Evolutionary conservation across 2,888 invertebrate genomes (phyloP).

Genomic region (Thalpophila matura): DNA sequence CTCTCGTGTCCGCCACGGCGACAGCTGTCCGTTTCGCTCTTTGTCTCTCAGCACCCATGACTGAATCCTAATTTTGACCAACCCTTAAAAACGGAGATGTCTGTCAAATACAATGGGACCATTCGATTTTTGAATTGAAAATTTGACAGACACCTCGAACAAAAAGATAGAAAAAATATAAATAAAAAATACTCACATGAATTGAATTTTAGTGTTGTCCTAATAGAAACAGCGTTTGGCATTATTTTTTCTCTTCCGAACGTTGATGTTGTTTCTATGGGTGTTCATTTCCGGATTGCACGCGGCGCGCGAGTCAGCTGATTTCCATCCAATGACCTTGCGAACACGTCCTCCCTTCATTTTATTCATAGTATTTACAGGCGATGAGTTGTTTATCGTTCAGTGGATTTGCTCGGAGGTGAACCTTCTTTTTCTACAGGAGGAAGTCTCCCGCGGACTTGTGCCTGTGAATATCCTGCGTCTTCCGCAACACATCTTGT

Average conservation of each 20-base stretch:
- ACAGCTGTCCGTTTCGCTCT: slow-evolving; percentile 74
- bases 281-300: slow-evolving; percentile 81
- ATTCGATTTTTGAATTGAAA: slow-evolving; percentile 49
- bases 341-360: slow-evolving; percentile 76
- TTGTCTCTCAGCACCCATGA: slow-evolving; percentile 64
- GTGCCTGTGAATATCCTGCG: slow-evolving; percentile 85
- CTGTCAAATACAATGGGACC: slow-evolving; percentile 36
- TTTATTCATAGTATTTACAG: slow-evolving; percentile 85
- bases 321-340: slow-evolving; percentile 87
- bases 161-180: slow-evolving; percentile 33
- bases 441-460: slow-evolving; percentile 86
- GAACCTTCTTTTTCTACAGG: slow-evolving; percentile 87
- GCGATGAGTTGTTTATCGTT: slow-evolving; percentile 74
- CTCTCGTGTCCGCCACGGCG: slow-evolving; percentile 71
- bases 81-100: slow-evolving; percentile 56
- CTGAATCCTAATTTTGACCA: slow-evolving; percentile 60
- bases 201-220: slow-evolving; percentile 62
- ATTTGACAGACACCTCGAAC: slow-evolving; percentile 43
- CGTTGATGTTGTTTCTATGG: slow-evolving; percentile 66
- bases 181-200: slow-evolving; percentile 74
- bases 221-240: slow-evolving; percentile 60
- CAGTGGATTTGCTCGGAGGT: slow-evolving; percentile 65
- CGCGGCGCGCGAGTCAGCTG: slow-evolving; percentile 85
- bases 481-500: slow-evolving; percentile 88
- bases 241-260: slow-evolving; percentile 64